These are phyloP conservation scores for Microcebus griseorufus DNA, from an alignment of 2,113 vertebrate genomes.

Conservation along the genomic window DNA sequence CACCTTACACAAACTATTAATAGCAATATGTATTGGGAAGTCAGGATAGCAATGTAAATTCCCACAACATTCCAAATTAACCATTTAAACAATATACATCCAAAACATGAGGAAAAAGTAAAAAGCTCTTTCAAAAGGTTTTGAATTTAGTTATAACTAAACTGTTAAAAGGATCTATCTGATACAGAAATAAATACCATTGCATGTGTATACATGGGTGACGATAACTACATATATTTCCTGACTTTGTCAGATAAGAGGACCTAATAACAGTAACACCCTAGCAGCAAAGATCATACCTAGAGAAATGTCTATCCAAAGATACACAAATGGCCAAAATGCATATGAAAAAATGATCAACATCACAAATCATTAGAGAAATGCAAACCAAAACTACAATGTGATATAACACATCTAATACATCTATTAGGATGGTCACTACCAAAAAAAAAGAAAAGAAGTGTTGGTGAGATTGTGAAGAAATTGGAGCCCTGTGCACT, in stretches of 20 bases:
- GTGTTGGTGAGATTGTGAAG: not conserved
- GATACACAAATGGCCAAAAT: not conserved
- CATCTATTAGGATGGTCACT: not conserved
- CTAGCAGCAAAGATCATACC: not conserved
- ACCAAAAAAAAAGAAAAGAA: not conserved
- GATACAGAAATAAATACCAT: not conserved
- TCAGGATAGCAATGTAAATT: constrained; percentile 28
- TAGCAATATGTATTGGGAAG: not conserved
- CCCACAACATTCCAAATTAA: constrained; percentile 13
- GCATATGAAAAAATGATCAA: not conserved
- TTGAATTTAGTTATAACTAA: constrained; percentile 16
- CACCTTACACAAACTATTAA: constrained; percentile 4
- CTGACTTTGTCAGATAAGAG: not conserved
- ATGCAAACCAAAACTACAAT: not conserved
- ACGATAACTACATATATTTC: not conserved
- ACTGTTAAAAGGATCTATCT: not conserved
- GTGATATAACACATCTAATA: not conserved
- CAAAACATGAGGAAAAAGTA: not conserved
- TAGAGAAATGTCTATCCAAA: not conserved
- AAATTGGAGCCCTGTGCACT: not conserved
- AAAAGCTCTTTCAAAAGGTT: not conserved
- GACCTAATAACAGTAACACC: not conserved
- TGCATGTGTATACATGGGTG: not conserved
- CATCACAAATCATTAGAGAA: not conserved
- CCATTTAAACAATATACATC: not conserved